Conservation (phyloP, 2,113 vertebrate species). For the Rhipidura dahli region DNA sequence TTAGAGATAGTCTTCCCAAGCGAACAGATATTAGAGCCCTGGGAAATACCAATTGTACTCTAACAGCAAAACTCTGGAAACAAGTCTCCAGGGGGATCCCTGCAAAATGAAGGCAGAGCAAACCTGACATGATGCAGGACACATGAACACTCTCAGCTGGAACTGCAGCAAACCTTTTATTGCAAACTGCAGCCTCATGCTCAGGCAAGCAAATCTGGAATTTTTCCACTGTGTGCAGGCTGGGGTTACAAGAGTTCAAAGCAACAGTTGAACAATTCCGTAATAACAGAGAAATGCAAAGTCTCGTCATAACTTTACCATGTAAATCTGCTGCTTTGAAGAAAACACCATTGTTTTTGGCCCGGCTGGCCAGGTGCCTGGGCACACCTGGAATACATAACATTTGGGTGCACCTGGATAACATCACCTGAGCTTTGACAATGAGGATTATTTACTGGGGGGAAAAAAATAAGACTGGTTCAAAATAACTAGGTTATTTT, state of each 20-base stretch:
- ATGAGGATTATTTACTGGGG: not conserved
- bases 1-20: not conserved
- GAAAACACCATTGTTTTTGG: not conserved
- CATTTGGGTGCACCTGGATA: not conserved
- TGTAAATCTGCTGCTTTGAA: not conserved
- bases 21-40: not conserved
- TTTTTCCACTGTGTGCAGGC: not conserved
- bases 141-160: not conserved
- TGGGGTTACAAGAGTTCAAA: slow-evolving; percentile 10
- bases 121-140: not conserved
- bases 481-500: not conserved
- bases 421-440: not conserved
- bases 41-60: not conserved
- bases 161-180: not conserved
- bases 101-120: not conserved
- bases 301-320: not conserved
- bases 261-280: not conserved
- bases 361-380: not conserved
- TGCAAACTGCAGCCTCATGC: not conserved
- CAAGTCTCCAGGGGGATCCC: not conserved
- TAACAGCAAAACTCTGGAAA: not conserved
- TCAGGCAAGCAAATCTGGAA: not conserved
- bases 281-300: not conserved
- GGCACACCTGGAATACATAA: not conserved
- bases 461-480: not conserved